Conservation (phyloP, 2,797 vertebrate genomes). For the Sebastiscus tertius region DNA sequence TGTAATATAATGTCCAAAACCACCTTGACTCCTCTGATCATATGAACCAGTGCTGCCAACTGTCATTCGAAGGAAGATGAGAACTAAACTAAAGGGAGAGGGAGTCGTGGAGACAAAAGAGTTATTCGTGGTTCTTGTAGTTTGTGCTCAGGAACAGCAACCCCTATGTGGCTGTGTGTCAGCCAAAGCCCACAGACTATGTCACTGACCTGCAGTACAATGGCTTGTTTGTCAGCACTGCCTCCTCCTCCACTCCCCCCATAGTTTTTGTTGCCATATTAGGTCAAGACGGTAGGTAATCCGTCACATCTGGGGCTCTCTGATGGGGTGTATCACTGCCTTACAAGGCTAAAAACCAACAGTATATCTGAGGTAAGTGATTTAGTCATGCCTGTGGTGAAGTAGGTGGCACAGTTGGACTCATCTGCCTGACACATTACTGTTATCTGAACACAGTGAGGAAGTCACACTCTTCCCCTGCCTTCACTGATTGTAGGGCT, state of each 20-base stretch:
- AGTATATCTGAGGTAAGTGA: not conserved
- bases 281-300: slow-evolving; percentile 15
- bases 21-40: not conserved
- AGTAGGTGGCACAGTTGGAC: not conserved
- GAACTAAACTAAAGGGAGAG: not conserved
- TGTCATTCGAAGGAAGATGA: not conserved
- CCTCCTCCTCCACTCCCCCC: not conserved
- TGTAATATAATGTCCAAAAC: not conserved
- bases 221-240: slow-evolving; percentile 32
- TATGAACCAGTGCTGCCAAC: not conserved
- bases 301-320: not conserved
- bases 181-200: slow-evolving; percentile 24
- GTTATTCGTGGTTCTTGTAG: not conserved
- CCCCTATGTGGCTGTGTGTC: slow-evolving; percentile 3
- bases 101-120: not conserved
- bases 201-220: slow-evolving; percentile 53
- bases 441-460: not conserved
- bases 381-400: not conserved
- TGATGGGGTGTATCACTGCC: not conserved
- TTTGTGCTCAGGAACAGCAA: not conserved
- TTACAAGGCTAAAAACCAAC: slow-evolving; percentile 6
- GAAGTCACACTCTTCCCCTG: not conserved
- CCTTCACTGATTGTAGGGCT: not conserved
- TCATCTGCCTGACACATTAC: not conserved
- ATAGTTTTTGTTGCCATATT: slow-evolving; percentile 35